phyloP scores from a whole-genome alignment of 2,797 vertebrate genomes.

The Pangasius macronema region DNA sequence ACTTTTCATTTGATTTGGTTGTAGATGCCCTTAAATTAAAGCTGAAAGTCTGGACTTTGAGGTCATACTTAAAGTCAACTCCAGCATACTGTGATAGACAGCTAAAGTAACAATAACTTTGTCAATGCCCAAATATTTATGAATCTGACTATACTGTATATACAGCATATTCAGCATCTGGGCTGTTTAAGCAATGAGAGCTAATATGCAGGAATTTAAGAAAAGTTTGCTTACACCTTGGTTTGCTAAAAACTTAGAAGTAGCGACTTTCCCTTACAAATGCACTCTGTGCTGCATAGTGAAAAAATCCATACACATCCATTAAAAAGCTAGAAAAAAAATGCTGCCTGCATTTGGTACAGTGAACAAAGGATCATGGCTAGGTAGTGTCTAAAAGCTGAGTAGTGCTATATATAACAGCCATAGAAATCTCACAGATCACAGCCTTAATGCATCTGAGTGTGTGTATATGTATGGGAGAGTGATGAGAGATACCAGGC shows the following conservation, averaged over 20 bases:
- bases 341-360: constrained; percentile 12
- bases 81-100: background rate
- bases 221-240: background rate
- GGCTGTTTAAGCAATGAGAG: background rate
- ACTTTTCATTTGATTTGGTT: background rate
- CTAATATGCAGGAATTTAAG: background rate
- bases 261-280: background rate
- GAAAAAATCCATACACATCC: background rate
- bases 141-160: background rate
- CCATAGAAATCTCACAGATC: constrained; percentile 75
- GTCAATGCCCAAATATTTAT: too few species aligned
- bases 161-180: background rate
- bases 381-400: constrained; percentile 66
- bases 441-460: constrained; percentile 49
- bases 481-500: constrained; percentile 45
- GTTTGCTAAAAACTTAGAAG: background rate
- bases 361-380: constrained; percentile 61
- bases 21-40: background rate
- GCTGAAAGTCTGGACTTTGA: background rate
- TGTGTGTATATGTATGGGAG: background rate
- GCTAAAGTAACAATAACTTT: background rate
- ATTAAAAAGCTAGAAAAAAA: background rate
- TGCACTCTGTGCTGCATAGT: background rate
- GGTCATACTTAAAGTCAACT: background rate
- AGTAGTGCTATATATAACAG: constrained; percentile 76